Evolutionary conservation across 2,888 invertebrate genomes (phyloP).

Genomic region (Drosophila meridiana): DNA sequence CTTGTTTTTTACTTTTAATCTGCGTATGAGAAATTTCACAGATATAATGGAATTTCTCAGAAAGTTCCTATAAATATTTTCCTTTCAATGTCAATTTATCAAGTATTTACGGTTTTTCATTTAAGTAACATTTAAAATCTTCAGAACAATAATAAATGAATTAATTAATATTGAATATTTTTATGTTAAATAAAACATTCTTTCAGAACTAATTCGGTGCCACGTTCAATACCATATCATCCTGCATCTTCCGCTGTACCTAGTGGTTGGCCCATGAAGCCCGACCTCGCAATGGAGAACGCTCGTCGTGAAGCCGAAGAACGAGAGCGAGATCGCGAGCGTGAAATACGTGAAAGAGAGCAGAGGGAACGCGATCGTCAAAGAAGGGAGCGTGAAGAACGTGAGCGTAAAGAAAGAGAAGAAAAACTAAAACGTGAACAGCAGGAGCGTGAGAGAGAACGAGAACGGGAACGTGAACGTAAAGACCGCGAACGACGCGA

Average conservation of each 20-base stretch:
- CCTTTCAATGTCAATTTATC: no score
- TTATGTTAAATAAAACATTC: neutral
- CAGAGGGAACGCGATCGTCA: slow-evolving; percentile 85
- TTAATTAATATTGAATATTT: neutral
- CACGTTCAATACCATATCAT: slow-evolving; percentile 87
- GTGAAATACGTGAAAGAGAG: slow-evolving; percentile 84
- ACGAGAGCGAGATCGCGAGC: slow-evolving; percentile 84
- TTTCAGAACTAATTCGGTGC: slow-evolving; percentile 84
- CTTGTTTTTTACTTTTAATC: no score
- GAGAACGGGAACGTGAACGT: slow-evolving; percentile 87
- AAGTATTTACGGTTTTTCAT: neutral
- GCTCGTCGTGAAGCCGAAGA: slow-evolving; percentile 88
- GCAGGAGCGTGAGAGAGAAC: slow-evolving; percentile 87
- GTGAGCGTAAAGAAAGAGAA: slow-evolving; percentile 85
- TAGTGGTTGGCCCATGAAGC: slow-evolving; percentile 88
- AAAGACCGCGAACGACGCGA: slow-evolving; percentile 87
- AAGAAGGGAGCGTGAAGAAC: slow-evolving; percentile 85
- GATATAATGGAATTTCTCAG: no score
- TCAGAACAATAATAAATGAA: neutral
- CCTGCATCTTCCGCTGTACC: slow-evolving; percentile 84
- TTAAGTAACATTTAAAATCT: neutral
- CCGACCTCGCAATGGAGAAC: slow-evolving; percentile 87
- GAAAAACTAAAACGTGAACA: slow-evolving; percentile 86
- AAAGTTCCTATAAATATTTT: no score
- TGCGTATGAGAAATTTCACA: no score